Evolutionary conservation across 2,797 vertebrate species (phyloP), one percentile per base, ranked within the genome.

Genomic region (Sus cebifrons): DNA sequence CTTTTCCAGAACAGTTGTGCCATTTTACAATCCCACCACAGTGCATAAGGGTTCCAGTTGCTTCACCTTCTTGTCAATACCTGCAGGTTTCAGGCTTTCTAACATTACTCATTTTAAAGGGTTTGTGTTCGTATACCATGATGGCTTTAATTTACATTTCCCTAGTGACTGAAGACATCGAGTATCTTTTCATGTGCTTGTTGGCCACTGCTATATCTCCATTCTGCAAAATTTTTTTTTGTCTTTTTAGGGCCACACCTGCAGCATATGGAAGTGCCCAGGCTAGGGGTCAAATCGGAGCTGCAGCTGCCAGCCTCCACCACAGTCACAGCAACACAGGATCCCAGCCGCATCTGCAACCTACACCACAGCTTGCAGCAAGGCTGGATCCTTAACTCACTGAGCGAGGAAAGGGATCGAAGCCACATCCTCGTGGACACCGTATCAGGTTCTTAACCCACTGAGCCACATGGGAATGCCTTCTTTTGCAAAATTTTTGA

Each of bases 141-240:
- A 44, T 67, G 64, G 17, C 32, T 79, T 73, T 78, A 84, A 78
- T 78, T 94, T 91, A 49, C 23, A 60, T 75, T 91, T 94, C 44
- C 49, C 7, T 83, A 40, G 71, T 77, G 6, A 88, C 32, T 58
- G 71, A n/a, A 49, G 6, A 54, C 23, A 13, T 85, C 70, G 23
- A 86, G 12, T 11, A 64, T 40, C 7, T 82, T 90, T 67, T 60
- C 17, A 36, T 84, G n/a, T 77, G 0, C 25, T 82, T 18, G 1
- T 60, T 77, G 6, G 9, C 16, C 20, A 67, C 60, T 93, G 56
- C 29, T 58, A 32, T 70, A 52, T 78, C 27, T 62, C 32, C 16
- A 49, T 74, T 87, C 87, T 52, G 23, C 25, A 68, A 86, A 70
- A 8, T 36, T 32, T 68, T 82, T 49, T 49, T 49, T 49, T 36